Evolutionary conservation across 2,888 invertebrate species (phyloP).

Genomic region (Cotesia congregata): DNA sequence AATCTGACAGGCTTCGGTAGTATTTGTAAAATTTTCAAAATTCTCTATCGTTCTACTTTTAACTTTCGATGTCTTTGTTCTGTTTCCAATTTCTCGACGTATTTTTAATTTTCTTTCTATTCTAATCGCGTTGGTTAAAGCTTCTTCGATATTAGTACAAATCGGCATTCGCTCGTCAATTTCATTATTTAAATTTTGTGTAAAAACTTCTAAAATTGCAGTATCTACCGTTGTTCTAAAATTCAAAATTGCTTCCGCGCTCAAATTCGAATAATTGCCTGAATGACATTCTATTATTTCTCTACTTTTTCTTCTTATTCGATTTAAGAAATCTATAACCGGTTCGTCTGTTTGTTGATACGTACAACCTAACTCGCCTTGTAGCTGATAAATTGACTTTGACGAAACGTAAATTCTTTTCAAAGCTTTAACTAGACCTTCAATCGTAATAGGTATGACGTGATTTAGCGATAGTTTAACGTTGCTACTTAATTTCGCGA

Average conservation of each 20-base stretch:
- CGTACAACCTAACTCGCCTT: slow-evolving; percentile 13
- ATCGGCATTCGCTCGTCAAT: slow-evolving; percentile 32
- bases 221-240: background rate
- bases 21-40: too few species aligned
- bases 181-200: slow-evolving; percentile 21
- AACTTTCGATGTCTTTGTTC: background rate
- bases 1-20: too few species aligned
- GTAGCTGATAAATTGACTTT: slow-evolving; percentile 8
- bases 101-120: slow-evolving; percentile 28
- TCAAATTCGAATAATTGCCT: too few species aligned
- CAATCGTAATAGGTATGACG: background rate
- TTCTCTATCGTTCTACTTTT: background rate
- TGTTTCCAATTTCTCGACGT: slow-evolving; percentile 6
- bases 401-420: slow-evolving; percentile 1
- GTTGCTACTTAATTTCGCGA: too few species aligned
- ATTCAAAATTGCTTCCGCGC: too few species aligned
- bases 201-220: background rate
- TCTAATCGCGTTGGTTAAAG: slow-evolving; percentile 7
- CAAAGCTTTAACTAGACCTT: background rate
- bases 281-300: background rate
- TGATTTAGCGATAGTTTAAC: too few species aligned
- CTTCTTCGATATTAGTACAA: slow-evolving; percentile 2
- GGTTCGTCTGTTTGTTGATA: slow-evolving; percentile 19
- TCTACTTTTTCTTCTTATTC: background rate
- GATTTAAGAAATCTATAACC: slow-evolving; percentile 14